Conservation (phyloP, 2,113 vertebrate species). For the Elaphurus davidianus region DNA sequence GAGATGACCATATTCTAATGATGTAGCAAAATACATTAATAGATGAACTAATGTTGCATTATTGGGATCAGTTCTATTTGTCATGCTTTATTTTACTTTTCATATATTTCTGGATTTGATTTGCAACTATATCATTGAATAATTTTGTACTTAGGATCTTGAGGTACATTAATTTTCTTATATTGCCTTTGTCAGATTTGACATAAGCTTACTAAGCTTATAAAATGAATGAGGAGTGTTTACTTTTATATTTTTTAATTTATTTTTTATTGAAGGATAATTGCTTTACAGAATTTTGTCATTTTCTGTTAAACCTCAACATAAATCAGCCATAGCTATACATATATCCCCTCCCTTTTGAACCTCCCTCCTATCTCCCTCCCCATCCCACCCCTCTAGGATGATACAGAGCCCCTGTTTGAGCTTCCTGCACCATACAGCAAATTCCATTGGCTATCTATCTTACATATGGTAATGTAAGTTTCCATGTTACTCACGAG, state of each 20-base stretch:
- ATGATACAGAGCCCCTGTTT: background rate
- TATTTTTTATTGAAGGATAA: background rate
- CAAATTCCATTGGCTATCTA: background rate
- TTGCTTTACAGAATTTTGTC: background rate
- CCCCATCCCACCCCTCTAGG: background rate
- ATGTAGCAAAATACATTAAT: background rate
- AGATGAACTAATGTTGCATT: background rate
- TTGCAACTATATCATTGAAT: background rate
- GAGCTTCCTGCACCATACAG: background rate
- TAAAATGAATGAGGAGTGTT: background rate
- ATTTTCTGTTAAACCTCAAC: background rate
- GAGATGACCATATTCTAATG: background rate
- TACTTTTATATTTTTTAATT: background rate
- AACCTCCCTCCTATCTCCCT: rapidly evolving
- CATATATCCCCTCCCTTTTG: background rate
- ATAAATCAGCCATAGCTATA: background rate
- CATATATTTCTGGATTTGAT: background rate
- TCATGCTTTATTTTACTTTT: background rate
- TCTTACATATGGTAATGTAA: background rate
- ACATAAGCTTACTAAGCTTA: background rate
- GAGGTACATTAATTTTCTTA: background rate
- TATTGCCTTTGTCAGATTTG: background rate
- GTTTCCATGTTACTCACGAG: background rate
- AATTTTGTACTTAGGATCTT: background rate
- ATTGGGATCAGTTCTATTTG: background rate